A percentile compares a stretch with the other conserved stretches of the same genome.
Conservation (phyloP, 2,113 vertebrate genomes). For the Phylloscopus trochilus region DNA sequence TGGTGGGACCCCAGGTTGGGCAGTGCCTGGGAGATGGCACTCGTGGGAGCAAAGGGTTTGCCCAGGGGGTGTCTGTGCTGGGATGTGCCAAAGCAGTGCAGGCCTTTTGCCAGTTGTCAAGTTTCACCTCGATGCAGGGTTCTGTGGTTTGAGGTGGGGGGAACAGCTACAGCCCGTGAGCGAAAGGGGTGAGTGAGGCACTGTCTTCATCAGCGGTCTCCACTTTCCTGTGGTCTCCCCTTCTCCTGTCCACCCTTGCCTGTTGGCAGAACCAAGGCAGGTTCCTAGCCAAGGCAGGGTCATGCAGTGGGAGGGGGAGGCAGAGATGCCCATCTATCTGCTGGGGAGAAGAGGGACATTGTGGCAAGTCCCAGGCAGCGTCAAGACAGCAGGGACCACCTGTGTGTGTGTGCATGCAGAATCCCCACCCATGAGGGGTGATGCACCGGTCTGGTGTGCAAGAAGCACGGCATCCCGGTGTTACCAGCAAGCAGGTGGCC, state of each 20-base stretch:
- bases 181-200: rapidly evolving
- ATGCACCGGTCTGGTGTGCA: rapidly evolving
- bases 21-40: rapidly evolving
- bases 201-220: rapidly evolving
- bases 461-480: rapidly evolving
- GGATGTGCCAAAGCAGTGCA: rapidly evolving
- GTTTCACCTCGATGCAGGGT: background rate
- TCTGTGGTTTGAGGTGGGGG: background rate
- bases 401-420: background rate
- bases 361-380: background rate
- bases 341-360: too few relatives aligned
- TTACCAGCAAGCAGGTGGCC: background rate
- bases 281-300: background rate
- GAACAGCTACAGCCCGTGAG: background rate
- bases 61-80: rapidly evolving
- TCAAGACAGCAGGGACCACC: rapidly evolving
- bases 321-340: background rate
- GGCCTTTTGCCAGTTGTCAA: background rate
- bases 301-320: background rate
- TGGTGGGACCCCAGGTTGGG: rapidly evolving
- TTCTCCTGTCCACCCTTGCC: background rate
- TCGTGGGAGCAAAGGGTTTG: rapidly evolving
- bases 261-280: background rate
- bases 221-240: background rate
- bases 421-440: background rate